Percentiles rank a stretch among this genome's conserved stretches.
phyloP scores from a whole-genome alignment of 2,113 vertebrate species.

The Corythoichthys intestinalis region DNA sequence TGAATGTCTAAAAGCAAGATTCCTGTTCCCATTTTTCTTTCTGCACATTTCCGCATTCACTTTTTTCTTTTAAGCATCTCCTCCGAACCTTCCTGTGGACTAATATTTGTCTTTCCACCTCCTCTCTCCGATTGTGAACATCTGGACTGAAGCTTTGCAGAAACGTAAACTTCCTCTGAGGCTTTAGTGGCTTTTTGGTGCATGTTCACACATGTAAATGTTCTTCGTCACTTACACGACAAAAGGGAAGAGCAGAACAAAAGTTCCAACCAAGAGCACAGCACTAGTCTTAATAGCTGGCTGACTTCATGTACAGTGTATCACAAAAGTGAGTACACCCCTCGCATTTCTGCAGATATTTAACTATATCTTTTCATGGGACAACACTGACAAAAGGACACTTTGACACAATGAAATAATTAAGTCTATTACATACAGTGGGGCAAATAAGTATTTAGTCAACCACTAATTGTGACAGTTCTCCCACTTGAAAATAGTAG shows the following conservation, averaged over 20 bases:
- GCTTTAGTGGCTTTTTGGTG: constrained; percentile 38
- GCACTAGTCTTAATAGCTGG: neutral
- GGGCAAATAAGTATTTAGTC: no score
- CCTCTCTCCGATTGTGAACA: constrained; percentile 55
- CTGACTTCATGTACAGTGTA: neutral
- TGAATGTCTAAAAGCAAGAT: neutral
- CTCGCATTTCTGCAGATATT: no score
- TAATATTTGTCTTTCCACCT: constrained; percentile 76
- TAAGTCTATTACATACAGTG: no score
- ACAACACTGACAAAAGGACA: no score
- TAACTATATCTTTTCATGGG: no score
- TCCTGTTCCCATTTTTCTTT: constrained; percentile 14
- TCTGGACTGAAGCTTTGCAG: constrained; percentile 60
- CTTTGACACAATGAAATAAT: no score
- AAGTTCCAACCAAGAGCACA: no score
- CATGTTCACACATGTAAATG: constrained; percentile 20
- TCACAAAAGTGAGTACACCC: no score
- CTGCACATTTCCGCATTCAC: constrained; percentile 26
- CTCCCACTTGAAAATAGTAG: no score
- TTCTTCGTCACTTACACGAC: neutral
- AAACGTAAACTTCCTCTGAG: constrained; percentile 58
- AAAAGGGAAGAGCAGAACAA: neutral
- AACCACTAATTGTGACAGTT: no score
- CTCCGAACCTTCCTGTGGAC: constrained; percentile 59
- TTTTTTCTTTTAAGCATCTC: constrained; percentile 26